Percentiles rank a stretch among this genome's conserved stretches.
Conservation (phyloP, 2,113 vertebrate genomes). For the Tinamus guttatus region DNA sequence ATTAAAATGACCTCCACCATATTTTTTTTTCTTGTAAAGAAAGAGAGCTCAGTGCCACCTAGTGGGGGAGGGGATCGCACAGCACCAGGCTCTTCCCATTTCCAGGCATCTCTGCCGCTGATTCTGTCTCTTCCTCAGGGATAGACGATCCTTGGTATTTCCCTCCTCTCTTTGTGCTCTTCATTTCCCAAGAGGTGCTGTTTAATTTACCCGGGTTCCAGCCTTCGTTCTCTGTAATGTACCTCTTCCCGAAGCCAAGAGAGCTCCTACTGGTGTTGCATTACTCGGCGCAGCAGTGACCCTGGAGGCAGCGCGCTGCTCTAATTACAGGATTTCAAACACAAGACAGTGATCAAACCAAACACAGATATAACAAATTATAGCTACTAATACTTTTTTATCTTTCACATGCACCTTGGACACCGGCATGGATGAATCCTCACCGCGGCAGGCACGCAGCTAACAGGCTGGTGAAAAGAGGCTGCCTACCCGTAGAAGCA, state of each 20-base stretch:
- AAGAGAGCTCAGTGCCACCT: slow-evolving; percentile 83
- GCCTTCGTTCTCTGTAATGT: not conserved
- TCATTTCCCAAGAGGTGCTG: not conserved
- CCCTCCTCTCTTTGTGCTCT: not conserved
- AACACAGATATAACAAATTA: slow-evolving; percentile 63
- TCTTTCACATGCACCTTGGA: slow-evolving; percentile 33
- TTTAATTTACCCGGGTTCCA: not conserved
- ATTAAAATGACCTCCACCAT: slow-evolving; percentile 72
- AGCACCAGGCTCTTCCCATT: not conserved
- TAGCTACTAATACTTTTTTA: slow-evolving; percentile 65
- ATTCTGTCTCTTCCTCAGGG: not conserved
- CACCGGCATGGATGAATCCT: not conserved
- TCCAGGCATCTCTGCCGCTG: not conserved
- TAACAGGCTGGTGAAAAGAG: not conserved
- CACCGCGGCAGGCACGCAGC: not conserved
- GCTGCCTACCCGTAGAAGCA: not conserved
- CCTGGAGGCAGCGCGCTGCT: not conserved
- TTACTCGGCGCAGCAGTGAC: not conserved
- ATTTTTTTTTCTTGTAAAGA: slow-evolving; percentile 66
- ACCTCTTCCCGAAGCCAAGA: not conserved
- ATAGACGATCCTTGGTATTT: not conserved
- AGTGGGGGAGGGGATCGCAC: slow-evolving; percentile 80
- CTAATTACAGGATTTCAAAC: slow-evolving; percentile 65
- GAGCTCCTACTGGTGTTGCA: not conserved
- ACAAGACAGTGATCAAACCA: slow-evolving; percentile 63